phyloP scores from a whole-genome alignment of 2,888 invertebrate species.

The Listrodromus nycthemerus region DNA sequence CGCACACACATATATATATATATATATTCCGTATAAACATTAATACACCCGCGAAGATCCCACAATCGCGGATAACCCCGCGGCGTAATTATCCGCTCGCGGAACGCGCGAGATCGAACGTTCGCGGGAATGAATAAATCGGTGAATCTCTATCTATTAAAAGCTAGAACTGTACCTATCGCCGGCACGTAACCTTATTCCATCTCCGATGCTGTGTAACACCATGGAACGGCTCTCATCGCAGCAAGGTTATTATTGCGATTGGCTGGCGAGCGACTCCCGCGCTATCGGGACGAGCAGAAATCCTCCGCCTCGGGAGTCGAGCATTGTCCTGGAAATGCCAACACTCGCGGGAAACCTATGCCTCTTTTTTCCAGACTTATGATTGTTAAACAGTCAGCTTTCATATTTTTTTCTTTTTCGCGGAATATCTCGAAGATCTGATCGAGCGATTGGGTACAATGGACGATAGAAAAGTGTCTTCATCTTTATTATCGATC shows the following conservation, averaged over 20 bases:
- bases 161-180: slow-evolving; percentile 34
- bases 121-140: slow-evolving; percentile 48
- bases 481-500: slow-evolving; percentile 40
- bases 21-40: not conserved
- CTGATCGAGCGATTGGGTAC: slow-evolving; percentile 28
- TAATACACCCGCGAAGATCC: slow-evolving; percentile 63
- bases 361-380: slow-evolving; percentile 49
- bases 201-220: slow-evolving; percentile 42
- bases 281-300: slow-evolving; percentile 33
- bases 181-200: slow-evolving; percentile 56
- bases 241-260: slow-evolving; percentile 59
- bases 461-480: slow-evolving; percentile 29
- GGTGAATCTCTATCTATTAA: slow-evolving; percentile 59
- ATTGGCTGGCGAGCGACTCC: slow-evolving; percentile 13
- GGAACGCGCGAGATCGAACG: slow-evolving; percentile 70
- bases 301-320: slow-evolving; percentile 27
- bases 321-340: slow-evolving; percentile 68
- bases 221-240: slow-evolving; percentile 51
- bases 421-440: slow-evolving; percentile 46
- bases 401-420: slow-evolving; percentile 31
- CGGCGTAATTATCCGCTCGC: slow-evolving; percentile 74
- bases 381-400: slow-evolving; percentile 46
- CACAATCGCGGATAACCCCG: slow-evolving; percentile 74
- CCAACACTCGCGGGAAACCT: slow-evolving; percentile 51
- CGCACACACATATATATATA: not conserved